Conservation (phyloP, 2,113 vertebrate genomes). For the Amazona guildingii region DNA sequence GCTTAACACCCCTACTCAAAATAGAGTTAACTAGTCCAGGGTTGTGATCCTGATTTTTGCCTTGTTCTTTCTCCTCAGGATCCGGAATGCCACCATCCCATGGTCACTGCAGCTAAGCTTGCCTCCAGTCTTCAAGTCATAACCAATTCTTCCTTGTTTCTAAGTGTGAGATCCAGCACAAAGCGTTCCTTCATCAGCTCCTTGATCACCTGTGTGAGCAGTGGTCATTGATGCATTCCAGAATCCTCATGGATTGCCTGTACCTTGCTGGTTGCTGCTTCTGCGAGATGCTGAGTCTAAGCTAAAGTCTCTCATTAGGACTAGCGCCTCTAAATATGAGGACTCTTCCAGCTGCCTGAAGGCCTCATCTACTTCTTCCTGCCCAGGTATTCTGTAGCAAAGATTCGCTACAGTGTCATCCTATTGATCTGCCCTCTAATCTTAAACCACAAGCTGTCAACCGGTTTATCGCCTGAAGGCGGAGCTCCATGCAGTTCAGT, state of each 20-base stretch:
- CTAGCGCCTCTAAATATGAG: background rate
- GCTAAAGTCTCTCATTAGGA: background rate
- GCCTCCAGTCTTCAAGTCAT: background rate
- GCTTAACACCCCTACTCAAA: background rate
- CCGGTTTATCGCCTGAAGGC: background rate
- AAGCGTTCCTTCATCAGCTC: background rate
- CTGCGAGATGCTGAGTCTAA: background rate
- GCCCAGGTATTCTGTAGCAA: background rate
- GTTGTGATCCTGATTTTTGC: background rate
- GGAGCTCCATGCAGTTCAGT: background rate
- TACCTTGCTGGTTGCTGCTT: background rate
- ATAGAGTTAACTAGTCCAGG: background rate
- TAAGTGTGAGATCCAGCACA: background rate
- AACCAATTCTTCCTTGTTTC: background rate
- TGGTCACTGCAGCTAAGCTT: background rate
- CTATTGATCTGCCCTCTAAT: background rate
- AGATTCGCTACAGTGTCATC: background rate
- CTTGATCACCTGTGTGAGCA: background rate
- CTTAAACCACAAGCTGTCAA: background rate
- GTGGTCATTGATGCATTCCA: background rate
- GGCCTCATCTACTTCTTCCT: background rate
- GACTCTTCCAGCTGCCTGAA: background rate
- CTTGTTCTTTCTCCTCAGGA: background rate
- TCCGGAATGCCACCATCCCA: background rate
- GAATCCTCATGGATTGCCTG: background rate